phyloP scores from a whole-genome alignment of 2,888 invertebrate species.

The Trilocha varians region DNA sequence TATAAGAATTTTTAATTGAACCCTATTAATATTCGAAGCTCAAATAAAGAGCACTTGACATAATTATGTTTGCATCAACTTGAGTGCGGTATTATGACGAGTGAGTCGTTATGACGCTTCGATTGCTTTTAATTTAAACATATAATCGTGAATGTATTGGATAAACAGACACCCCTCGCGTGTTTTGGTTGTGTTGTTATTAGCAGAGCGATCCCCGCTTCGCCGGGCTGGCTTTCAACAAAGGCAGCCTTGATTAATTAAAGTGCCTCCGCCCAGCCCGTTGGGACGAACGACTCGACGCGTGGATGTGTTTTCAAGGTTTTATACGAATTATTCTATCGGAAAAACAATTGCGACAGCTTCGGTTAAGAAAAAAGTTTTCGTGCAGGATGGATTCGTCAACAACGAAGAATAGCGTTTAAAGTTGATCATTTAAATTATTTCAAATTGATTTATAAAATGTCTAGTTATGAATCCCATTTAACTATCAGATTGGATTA shows the following conservation, averaged over 20 bases:
- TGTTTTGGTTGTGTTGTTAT: slow-evolving; percentile 53
- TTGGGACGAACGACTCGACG: slow-evolving; percentile 30
- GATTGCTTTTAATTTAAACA: slow-evolving; percentile 52
- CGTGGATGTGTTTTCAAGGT: slow-evolving; percentile 3
- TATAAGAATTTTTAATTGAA: too few relatives aligned
- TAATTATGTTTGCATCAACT: background rate
- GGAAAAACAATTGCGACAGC: background rate
- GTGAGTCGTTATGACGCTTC: slow-evolving; percentile 37
- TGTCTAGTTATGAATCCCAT: too few relatives aligned
- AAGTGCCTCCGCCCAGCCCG: slow-evolving; percentile 62
- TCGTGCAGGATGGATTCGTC: too few relatives aligned
- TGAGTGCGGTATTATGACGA: slow-evolving; percentile 5
- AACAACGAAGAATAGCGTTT: too few relatives aligned
- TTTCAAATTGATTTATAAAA: too few relatives aligned
- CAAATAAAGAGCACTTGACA: slow-evolving; percentile 16
- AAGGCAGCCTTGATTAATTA: slow-evolving; percentile 69
- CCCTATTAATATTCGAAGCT: too few relatives aligned
- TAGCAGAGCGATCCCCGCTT: slow-evolving; percentile 48
- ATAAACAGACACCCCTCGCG: slow-evolving; percentile 50
- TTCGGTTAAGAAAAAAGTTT: too few relatives aligned
- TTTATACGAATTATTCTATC: slow-evolving; percentile 2
- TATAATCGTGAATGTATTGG: slow-evolving; percentile 42
- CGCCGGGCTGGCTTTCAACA: slow-evolving; percentile 42
- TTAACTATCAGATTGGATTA: too few relatives aligned
- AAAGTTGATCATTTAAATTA: too few relatives aligned